phyloP scores from a whole-genome alignment of 1,140 invertebrate genomes.

The Cardiocondyla obscurior region DNA sequence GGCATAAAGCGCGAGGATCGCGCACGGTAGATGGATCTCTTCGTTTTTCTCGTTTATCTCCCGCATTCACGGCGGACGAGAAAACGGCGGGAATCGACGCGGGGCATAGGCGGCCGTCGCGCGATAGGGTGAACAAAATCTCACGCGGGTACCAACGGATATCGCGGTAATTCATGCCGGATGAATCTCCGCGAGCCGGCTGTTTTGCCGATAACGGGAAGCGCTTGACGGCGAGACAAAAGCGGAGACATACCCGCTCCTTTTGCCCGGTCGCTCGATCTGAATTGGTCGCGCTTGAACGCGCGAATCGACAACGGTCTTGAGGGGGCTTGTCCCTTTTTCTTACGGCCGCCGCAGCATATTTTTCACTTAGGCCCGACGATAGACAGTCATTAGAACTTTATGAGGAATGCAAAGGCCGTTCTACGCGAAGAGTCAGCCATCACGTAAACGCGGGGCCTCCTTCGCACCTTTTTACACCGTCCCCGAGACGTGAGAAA shows the following conservation, averaged over 20 bases:
- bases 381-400: conserved; percentile 1
- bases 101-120: background rate
- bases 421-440: background rate
- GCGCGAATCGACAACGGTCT: background rate
- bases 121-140: background rate
- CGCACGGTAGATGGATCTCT: conserved; percentile 31
- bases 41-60: conserved; percentile 24
- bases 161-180: background rate
- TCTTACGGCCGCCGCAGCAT: background rate
- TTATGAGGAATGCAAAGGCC: background rate
- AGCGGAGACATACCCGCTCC: background rate
- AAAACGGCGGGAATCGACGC: background rate
- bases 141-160: background rate
- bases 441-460: background rate
- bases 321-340: background rate
- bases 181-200: background rate
- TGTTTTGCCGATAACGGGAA: conserved; percentile 1
- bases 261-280: background rate
- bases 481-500: background rate
- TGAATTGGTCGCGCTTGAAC: conserved; percentile 23
- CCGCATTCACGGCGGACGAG: background rate
- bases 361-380: background rate
- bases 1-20: conserved; percentile 15
- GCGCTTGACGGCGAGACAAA: conserved; percentile 3
- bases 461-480: conserved; percentile 6